These are phyloP conservation scores for Thereva unica DNA, from an alignment of 2,888 invertebrate genomes.

Conservation along the genomic window DNA sequence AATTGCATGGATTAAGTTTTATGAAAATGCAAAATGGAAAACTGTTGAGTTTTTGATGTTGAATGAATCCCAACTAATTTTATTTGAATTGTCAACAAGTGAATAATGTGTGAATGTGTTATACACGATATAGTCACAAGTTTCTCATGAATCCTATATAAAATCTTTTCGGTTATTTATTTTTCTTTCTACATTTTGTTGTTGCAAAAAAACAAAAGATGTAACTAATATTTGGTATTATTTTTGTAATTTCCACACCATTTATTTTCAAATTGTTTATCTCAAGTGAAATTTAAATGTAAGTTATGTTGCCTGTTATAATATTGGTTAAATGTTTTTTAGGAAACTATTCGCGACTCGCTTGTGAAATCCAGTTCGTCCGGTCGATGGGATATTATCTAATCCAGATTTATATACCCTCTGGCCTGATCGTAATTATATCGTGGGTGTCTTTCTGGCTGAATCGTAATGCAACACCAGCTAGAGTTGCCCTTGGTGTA, in stretches of 20 bases:
- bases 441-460: conserved; percentile 98
- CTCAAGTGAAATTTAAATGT: too few relatives aligned
- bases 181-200: neutral
- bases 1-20: too few relatives aligned
- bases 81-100: neutral
- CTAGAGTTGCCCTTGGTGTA: conserved; percentile 90
- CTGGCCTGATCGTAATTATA: conserved; percentile 95
- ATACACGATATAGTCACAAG: conserved; percentile 31
- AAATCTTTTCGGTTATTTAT: conserved; percentile 25
- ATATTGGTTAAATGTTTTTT: conserved; percentile 45
- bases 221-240: too few relatives aligned
- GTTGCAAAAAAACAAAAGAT: neutral
- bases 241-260: too few relatives aligned
- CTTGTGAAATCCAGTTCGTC: conserved; percentile 95
- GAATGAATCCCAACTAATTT: too few relatives aligned
- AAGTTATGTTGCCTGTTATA: too few relatives aligned
- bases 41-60: too few relatives aligned
- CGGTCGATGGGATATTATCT: conserved; percentile 98
- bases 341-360: conserved; percentile 96
- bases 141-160: conserved; percentile 23
- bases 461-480: conserved; percentile 92
- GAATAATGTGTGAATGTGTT: conserved; percentile 20
- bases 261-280: too few relatives aligned
- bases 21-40: too few relatives aligned
- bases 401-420: conserved; percentile 98